A percentile compares a stretch with the other conserved stretches of the same genome.
Conservation (phyloP, 2,113 vertebrate species). For the Parotia lawesii region DNA sequence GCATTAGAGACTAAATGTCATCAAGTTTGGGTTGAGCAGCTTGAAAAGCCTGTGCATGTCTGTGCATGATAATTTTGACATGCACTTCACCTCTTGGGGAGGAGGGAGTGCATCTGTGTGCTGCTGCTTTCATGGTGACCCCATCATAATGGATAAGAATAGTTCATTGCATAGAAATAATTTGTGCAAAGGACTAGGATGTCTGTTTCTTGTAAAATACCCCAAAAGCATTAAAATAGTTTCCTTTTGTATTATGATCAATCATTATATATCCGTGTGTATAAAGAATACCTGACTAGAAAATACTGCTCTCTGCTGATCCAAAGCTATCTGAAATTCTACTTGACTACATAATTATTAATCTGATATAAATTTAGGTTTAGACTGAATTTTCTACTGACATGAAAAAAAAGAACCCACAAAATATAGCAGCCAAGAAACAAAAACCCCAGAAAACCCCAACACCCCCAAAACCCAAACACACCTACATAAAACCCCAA, state of each 20-base stretch:
- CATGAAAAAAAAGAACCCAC: not conserved
- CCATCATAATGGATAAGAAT: not conserved
- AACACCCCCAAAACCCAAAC: not conserved
- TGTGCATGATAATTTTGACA: not conserved
- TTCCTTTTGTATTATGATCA: not conserved
- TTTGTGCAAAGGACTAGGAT: not conserved
- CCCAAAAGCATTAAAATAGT: not conserved
- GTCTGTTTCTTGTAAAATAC: not conserved
- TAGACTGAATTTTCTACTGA: not conserved
- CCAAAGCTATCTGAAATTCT: not conserved
- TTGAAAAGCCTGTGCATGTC: not conserved
- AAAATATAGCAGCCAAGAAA: not conserved
- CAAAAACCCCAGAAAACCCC: not conserved
- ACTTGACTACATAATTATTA: not conserved
- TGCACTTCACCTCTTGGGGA: not conserved
- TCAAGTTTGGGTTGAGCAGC: not conserved
- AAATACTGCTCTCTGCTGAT: not conserved
- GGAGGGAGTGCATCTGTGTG: not conserved
- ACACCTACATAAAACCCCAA: not conserved
- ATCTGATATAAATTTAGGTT: not conserved
- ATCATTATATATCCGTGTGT: not conserved
- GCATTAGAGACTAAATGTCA: not conserved
- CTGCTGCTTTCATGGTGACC: not conserved
- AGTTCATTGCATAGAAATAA: not conserved
- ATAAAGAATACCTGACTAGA: not conserved